phyloP scores from a whole-genome alignment of 2,797 vertebrate genomes.

The Eidolon dupreanum region DNA sequence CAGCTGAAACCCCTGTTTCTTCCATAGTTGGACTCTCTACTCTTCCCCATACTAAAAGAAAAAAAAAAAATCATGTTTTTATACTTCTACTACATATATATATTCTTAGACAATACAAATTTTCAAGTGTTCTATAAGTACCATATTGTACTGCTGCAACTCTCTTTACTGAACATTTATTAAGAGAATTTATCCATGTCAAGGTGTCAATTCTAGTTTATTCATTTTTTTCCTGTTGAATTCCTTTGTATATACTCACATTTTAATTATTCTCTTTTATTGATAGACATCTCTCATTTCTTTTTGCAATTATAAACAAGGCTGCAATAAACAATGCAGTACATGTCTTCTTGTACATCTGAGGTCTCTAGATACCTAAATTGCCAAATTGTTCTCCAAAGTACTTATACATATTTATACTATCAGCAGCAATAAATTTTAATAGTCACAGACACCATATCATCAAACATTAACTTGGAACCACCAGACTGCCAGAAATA shows the following conservation, averaged over 20 bases:
- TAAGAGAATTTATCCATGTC: background rate
- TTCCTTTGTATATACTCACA: background rate
- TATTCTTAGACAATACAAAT: background rate
- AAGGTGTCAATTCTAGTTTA: background rate
- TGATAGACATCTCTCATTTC: background rate
- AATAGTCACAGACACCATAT: background rate
- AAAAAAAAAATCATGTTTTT: background rate
- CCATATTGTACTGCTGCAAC: background rate
- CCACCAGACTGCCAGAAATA: background rate
- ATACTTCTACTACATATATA: background rate
- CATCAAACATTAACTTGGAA: background rate
- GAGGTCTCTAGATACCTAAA: background rate
- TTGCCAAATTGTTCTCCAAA: background rate
- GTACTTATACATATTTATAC: background rate
- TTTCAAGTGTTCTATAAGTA: slow-evolving; percentile 40
- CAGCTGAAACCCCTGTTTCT: background rate
- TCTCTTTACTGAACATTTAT: background rate
- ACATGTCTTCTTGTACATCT: background rate
- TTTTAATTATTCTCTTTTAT: background rate
- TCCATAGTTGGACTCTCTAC: background rate
- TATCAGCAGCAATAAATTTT: background rate
- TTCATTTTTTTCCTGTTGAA: background rate
- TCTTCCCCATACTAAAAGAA: background rate
- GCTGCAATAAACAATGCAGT: background rate
- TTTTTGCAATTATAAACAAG: background rate